These are phyloP conservation scores for Connochaetes taurinus DNA, from an alignment of 2,113 vertebrate species.

Conservation along the genomic window DNA sequence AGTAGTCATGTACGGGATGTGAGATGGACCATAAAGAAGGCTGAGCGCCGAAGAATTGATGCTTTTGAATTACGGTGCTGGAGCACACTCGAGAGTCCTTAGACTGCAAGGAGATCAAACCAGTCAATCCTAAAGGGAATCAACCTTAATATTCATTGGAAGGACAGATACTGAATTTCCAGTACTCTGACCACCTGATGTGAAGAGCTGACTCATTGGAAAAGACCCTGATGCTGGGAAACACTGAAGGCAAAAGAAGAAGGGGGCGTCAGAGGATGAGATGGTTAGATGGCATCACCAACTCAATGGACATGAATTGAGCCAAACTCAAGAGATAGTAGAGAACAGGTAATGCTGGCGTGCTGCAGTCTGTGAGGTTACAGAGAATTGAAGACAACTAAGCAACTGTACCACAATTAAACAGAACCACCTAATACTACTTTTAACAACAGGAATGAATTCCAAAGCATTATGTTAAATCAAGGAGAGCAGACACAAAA, in stretches of 20 bases:
- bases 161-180: background rate
- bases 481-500: background rate
- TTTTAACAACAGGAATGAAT: conserved; percentile 6
- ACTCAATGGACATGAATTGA: background rate
- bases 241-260: background rate
- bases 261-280: background rate
- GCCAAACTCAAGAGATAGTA: background rate
- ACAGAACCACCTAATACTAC: background rate
- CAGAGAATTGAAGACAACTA: background rate
- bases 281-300: background rate
- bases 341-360: background rate
- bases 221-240: background rate
- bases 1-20: background rate
- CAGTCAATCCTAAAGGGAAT: background rate
- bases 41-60: background rate
- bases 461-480: background rate
- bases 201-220: background rate
- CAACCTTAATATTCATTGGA: background rate
- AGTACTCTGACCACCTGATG: background rate
- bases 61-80: background rate
- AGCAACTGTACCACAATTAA: background rate
- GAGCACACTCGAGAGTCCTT: background rate
- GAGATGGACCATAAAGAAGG: background rate
- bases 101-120: background rate
- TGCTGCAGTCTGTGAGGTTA: background rate